phyloP scores from a whole-genome alignment of 2,888 invertebrate genomes.

The Sthenelais limicola region DNA sequence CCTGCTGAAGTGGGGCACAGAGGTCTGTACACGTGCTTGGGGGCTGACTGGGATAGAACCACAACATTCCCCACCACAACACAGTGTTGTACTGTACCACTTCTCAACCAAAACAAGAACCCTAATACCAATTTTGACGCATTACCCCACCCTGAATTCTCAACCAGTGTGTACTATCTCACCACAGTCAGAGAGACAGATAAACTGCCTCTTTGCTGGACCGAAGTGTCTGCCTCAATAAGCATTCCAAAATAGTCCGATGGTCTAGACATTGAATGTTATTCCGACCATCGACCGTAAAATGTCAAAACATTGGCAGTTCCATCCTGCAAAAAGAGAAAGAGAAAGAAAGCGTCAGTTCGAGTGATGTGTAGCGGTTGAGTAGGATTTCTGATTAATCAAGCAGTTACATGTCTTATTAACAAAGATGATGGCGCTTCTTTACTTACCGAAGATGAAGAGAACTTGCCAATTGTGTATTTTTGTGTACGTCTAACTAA shows the following conservation, averaged over 20 bases:
- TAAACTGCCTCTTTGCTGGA: slow-evolving; percentile 1
- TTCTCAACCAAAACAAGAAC: too few species aligned
- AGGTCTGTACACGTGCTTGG: slow-evolving; percentile 28
- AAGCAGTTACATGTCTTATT: too few species aligned
- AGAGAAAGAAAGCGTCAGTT: slow-evolving; percentile 2
- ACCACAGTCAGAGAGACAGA: slow-evolving; percentile 1
- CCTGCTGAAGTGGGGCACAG: slow-evolving; percentile 34
- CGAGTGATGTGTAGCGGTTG: neutral
- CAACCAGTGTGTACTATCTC: too few species aligned
- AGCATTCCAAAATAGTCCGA: slow-evolving; percentile 26
- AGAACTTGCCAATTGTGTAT: slow-evolving; percentile 8
- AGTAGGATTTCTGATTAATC: too few species aligned
- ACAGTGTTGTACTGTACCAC: too few species aligned
- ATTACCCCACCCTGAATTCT: too few species aligned
- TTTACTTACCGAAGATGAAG: slow-evolving; percentile 4
- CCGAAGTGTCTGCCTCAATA: neutral
- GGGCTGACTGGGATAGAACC: slow-evolving; percentile 20
- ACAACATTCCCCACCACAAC: slow-evolving; percentile 38
- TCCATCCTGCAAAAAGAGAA: slow-evolving; percentile 43
- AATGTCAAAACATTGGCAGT: slow-evolving; percentile 13
- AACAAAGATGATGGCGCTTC: too few species aligned
- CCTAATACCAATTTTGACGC: too few species aligned
- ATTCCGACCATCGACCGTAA: neutral
- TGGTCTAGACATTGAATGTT: slow-evolving; percentile 25
- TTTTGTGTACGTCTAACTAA: slow-evolving; percentile 30